A percentile compares a stretch with the other conserved stretches of the same genome.
phyloP scores from a whole-genome alignment of 2,797 vertebrate species.

The Iguana delicatissima region DNA sequence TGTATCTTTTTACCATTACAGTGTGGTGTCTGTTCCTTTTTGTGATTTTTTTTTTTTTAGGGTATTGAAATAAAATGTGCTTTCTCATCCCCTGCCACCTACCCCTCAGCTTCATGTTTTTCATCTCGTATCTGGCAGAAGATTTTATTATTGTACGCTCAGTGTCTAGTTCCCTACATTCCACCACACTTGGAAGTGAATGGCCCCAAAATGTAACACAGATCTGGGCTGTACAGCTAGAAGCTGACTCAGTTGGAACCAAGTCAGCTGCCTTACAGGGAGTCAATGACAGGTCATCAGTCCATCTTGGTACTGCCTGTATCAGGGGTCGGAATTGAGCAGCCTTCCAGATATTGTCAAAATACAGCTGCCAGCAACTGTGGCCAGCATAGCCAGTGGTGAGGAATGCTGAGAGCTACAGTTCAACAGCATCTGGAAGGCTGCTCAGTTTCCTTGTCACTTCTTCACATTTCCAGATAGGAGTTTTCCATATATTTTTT shows the following conservation, averaged over 20 bases:
- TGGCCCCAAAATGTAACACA: neutral
- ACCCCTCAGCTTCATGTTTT: neutral
- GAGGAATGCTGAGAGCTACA: too few relatives aligned
- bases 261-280: neutral
- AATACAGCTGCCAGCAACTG: too few relatives aligned
- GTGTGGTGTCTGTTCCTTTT: constrained; percentile 76
- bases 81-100: constrained; percentile 31
- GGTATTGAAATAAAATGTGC: constrained; percentile 73
- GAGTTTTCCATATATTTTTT: too few relatives aligned
- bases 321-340: too few relatives aligned
- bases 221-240: neutral
- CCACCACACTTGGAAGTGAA: neutral
- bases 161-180: neutral
- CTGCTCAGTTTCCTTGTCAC: too few relatives aligned
- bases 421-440: too few relatives aligned
- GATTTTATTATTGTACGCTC: neutral
- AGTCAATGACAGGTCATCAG: neutral
- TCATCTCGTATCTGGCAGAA: neutral
- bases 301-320: neutral
- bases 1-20: constrained; percentile 80
- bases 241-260: neutral
- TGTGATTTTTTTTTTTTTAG: constrained; percentile 66
- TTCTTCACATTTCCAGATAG: too few relatives aligned
- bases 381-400: too few relatives aligned
- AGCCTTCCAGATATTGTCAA: too few relatives aligned